These are phyloP conservation scores for Tenebrio molitor DNA, from an alignment of 1,140 invertebrate genomes.

Conservation along the genomic window DNA sequence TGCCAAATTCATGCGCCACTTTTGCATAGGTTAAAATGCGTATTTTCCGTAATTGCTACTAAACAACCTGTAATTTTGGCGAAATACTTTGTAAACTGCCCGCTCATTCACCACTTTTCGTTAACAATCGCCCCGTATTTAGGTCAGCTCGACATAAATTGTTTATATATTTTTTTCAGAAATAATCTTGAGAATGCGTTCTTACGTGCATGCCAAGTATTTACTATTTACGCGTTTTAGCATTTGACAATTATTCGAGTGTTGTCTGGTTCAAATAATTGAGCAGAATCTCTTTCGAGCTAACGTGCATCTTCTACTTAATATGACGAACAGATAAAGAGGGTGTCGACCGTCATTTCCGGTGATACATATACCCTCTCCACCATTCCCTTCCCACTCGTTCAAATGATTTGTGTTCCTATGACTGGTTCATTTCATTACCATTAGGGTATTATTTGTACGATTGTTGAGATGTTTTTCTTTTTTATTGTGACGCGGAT, in stretches of 20 bases:
- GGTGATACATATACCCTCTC: conserved; percentile 38
- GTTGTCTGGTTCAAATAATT: neutral
- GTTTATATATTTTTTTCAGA: neutral
- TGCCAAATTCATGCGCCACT: conserved; percentile 12
- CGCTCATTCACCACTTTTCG: neutral
- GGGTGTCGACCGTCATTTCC: conserved; percentile 44
- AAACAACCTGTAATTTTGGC: neutral
- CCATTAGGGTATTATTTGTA: neutral
- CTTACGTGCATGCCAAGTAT: neutral
- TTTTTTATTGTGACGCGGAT: neutral
- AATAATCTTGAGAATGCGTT: neutral
- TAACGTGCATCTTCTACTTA: conserved; percentile 6
- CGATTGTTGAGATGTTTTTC: neutral
- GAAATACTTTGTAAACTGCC: neutral
- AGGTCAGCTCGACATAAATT: neutral
- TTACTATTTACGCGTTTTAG: neutral
- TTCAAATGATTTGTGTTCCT: conserved; percentile 24
- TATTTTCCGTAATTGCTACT: neutral
- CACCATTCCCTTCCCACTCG: conserved; percentile 21
- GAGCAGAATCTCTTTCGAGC: neutral
- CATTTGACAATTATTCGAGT: neutral
- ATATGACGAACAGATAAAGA: conserved; percentile 36
- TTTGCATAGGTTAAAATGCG: conserved; percentile 30
- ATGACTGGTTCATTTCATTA: conserved; percentile 1
- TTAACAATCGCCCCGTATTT: neutral